These are phyloP conservation scores for Grus americana DNA, from an alignment of 2,113 vertebrate genomes.

Conservation along the genomic window DNA sequence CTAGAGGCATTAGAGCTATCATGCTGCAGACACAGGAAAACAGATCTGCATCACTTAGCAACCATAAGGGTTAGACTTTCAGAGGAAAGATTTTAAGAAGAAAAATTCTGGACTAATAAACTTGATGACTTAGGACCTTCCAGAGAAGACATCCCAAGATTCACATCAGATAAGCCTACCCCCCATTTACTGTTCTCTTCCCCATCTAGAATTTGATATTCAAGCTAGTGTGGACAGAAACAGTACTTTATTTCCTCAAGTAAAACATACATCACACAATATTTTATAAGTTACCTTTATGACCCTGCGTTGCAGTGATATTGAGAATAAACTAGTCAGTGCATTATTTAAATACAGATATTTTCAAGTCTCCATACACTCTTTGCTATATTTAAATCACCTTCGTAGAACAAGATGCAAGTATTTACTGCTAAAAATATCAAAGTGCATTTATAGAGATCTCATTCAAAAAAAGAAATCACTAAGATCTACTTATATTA, in stretches of 20 bases:
- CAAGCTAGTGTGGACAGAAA: neutral
- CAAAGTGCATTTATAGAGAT: neutral
- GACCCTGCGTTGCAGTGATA: neutral
- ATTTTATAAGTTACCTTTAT: neutral
- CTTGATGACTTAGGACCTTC: neutral
- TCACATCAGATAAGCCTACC: neutral
- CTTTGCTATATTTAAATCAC: neutral
- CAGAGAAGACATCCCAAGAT: neutral
- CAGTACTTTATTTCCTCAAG: neutral
- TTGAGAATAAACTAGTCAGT: neutral
- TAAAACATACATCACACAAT: neutral
- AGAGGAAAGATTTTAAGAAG: neutral
- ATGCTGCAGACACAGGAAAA: constrained; percentile 44
- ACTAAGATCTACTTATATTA: neutral
- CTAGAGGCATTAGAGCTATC: neutral
- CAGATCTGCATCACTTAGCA: constrained; percentile 56
- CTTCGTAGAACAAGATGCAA: neutral
- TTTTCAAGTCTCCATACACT: neutral
- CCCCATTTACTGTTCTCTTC: neutral
- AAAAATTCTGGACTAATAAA: constrained; percentile 6
- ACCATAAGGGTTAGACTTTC: neutral
- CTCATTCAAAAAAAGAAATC: neutral
- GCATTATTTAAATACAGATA: neutral
- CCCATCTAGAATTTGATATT: neutral
- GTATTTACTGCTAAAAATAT: neutral